These are phyloP conservation scores for Notiomystis cincta DNA, from an alignment of 2,113 vertebrate species.

Conservation along the genomic window DNA sequence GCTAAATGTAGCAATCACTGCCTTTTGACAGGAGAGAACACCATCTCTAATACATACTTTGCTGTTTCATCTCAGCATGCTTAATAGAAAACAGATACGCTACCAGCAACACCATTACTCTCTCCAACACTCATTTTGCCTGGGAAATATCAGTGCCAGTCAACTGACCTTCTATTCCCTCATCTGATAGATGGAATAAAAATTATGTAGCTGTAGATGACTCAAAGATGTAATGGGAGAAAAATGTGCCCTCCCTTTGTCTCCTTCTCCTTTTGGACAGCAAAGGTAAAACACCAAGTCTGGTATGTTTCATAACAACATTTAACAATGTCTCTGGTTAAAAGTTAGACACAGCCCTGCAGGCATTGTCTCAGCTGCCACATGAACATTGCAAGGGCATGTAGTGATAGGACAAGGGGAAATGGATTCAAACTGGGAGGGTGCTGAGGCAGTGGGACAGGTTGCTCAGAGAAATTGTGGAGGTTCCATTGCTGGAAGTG, in stretches of 20 bases:
- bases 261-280: neutral
- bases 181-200: neutral
- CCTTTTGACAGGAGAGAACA: neutral
- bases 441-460: neutral
- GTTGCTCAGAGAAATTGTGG: neutral
- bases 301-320: neutral
- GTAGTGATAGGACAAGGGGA: neutral
- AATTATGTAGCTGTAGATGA: neutral
- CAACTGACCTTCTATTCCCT: neutral
- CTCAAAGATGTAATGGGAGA: neutral
- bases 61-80: conserved; percentile 8
- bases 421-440: neutral
- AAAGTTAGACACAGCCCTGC: neutral
- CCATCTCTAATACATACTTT: conserved; percentile 15
- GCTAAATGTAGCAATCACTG: conserved; percentile 23
- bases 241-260: neutral
- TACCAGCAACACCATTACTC: neutral
- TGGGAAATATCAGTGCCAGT: neutral
- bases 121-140: neutral
- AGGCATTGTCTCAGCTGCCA: neutral
- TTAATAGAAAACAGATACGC: conserved; percentile 51
- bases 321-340: neutral
- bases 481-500: neutral
- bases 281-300: neutral
- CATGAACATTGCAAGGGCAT: neutral